phyloP scores from a whole-genome alignment of 2,888 invertebrate species.

The Lysandra bellargus region DNA sequence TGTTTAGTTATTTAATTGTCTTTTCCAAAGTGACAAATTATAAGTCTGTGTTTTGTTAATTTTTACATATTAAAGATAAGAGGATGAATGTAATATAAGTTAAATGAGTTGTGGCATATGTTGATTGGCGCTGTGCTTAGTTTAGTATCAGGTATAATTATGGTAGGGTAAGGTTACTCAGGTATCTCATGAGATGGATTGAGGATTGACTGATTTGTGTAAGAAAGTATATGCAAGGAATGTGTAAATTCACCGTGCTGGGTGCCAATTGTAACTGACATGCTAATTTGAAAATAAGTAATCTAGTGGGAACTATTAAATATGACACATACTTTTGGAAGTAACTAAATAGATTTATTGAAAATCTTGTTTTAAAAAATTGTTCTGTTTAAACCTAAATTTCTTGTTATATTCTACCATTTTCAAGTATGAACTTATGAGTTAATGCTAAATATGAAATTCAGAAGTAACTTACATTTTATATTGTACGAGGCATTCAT shows the following conservation, averaged over 20 bases:
- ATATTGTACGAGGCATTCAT: background rate
- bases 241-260: slow-evolving; percentile 58
- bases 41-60: slow-evolving; percentile 76
- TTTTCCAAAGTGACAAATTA: slow-evolving; percentile 78
- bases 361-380: background rate
- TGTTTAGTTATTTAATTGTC: slow-evolving; percentile 71
- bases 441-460: background rate
- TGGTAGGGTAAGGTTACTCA: slow-evolving; percentile 56
- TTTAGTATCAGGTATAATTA: slow-evolving; percentile 74
- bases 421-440: background rate
- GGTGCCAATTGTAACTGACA: slow-evolving; percentile 60
- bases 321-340: background rate
- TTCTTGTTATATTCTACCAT: background rate
- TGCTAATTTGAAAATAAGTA: slow-evolving; percentile 30
- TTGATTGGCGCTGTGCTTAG: slow-evolving; percentile 71
- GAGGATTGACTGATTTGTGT: slow-evolving; percentile 69
- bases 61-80: slow-evolving; percentile 62
- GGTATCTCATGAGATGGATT: slow-evolving; percentile 56
- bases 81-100: slow-evolving; percentile 55
- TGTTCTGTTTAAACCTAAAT: background rate
- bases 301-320: slow-evolving; percentile 32
- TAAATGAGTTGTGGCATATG: slow-evolving; percentile 60
- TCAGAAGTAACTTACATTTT: background rate
- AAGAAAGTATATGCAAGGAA: slow-evolving; percentile 54
- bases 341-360: background rate